Evolutionary conservation across 2,888 invertebrate genomes (phyloP).

Genomic region (Aethes cnicana): DNA sequence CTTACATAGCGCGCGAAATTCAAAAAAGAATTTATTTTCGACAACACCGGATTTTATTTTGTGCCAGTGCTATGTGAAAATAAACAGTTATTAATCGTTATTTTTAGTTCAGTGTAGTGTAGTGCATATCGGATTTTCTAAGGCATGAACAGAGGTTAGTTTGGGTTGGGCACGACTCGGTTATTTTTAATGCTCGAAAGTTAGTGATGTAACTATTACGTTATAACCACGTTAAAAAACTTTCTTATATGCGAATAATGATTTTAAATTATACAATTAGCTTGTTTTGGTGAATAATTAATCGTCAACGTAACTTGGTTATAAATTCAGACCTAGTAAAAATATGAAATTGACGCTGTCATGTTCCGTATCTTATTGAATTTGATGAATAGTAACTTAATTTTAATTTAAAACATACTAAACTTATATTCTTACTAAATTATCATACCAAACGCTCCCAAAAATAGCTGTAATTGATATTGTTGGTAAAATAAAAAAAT

Average conservation of each 20-base stretch:
- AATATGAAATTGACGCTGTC: constrained; percentile 16
- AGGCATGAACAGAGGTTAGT: constrained; percentile 47
- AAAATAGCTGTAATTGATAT: neutral
- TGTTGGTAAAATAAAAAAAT: neutral
- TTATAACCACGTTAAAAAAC: constrained; percentile 30
- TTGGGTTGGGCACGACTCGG: constrained; percentile 31
- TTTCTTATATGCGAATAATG: constrained; percentile 41
- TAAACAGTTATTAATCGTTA: constrained; percentile 22
- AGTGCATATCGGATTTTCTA: constrained; percentile 33
- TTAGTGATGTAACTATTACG: constrained; percentile 44
- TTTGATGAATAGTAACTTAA: too few relatives aligned
- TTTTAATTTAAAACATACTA: too few relatives aligned
- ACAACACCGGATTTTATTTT: constrained; percentile 28
- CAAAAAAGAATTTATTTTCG: constrained; percentile 42
- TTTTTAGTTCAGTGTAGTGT: constrained; percentile 18
- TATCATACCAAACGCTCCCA: too few relatives aligned
- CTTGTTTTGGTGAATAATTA: constrained; percentile 41
- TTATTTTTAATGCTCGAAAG: constrained; percentile 32
- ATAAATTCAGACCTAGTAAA: constrained; percentile 16
- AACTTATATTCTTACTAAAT: too few relatives aligned
- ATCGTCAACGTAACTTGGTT: constrained; percentile 43
- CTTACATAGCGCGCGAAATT: constrained; percentile 71
- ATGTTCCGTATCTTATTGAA: too few relatives aligned
- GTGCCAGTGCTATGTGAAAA: constrained; percentile 38
- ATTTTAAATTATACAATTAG: constrained; percentile 45